Conservation (phyloP, 2,888 invertebrate species). For the Sinelater perroti region DNA sequence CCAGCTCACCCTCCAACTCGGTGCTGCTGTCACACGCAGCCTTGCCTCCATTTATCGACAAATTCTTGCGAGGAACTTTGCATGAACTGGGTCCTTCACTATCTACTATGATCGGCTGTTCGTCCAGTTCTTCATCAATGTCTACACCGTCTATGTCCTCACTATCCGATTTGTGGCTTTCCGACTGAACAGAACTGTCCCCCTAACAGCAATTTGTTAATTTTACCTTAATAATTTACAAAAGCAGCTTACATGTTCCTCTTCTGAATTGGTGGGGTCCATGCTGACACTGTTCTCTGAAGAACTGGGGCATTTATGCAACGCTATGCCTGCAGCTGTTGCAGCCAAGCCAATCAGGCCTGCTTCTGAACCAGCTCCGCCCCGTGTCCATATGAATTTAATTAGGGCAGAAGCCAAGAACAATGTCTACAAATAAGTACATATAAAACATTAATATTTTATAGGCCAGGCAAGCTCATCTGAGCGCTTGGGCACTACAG, state of each 20-base stretch:
- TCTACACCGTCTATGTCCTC: slow-evolving; percentile 62
- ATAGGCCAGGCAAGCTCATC: no score
- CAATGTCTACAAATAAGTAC: slow-evolving; percentile 70
- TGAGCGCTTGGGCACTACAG: no score
- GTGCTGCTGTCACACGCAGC: slow-evolving; percentile 46
- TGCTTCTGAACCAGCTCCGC: slow-evolving; percentile 61
- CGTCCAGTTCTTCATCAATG: slow-evolving; percentile 60
- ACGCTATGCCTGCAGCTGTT: slow-evolving; percentile 60
- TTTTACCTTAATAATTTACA: background rate
- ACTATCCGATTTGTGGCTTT: slow-evolving; percentile 64
- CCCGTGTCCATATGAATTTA: slow-evolving; percentile 91
- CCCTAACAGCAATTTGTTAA: slow-evolving; percentile 58
- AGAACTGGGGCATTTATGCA: slow-evolving; percentile 70
- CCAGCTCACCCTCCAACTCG: slow-evolving; percentile 33
- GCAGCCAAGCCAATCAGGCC: slow-evolving; percentile 59
- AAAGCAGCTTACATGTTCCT: slow-evolving; percentile 65
- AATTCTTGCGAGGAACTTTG: slow-evolving; percentile 60
- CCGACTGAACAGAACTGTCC: slow-evolving; percentile 68
- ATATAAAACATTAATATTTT: slow-evolving; percentile 19
- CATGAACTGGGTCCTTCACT: slow-evolving; percentile 63
- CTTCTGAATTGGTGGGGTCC: slow-evolving; percentile 82
- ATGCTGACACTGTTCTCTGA: slow-evolving; percentile 82
- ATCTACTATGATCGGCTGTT: slow-evolving; percentile 60
- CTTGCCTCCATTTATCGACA: slow-evolving; percentile 43
- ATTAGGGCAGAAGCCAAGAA: slow-evolving; percentile 89